Conservation (phyloP, 1,140 invertebrate genomes). For the Euura saliciscinereae region DNA sequence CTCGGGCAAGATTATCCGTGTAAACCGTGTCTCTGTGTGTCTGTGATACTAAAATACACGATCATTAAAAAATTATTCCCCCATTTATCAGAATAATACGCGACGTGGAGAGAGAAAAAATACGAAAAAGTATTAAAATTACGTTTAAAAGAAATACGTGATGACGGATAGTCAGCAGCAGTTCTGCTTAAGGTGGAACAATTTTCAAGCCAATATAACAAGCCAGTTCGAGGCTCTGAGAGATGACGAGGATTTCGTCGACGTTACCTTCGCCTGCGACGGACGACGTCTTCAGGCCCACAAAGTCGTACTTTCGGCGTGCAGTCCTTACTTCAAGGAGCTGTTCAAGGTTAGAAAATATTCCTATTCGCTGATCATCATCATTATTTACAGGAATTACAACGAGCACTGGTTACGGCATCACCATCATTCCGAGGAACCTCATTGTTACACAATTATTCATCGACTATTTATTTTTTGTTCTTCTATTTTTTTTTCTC, state of each 20-base stretch:
- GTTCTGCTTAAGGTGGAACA: slow-evolving; percentile 93
- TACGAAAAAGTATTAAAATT: no score
- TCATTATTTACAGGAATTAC: no score
- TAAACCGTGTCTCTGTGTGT: no score
- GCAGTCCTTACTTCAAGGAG: slow-evolving; percentile 83
- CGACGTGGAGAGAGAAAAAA: background rate
- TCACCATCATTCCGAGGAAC: no score
- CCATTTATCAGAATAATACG: no score
- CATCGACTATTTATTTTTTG: no score
- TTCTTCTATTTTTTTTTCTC: no score
- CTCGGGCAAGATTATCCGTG: slow-evolving; percentile 24
- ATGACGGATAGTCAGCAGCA: slow-evolving; percentile 70
- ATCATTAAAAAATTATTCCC: background rate
- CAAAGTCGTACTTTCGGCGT: slow-evolving; percentile 80
- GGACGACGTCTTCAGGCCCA: slow-evolving; percentile 78
- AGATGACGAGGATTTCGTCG: slow-evolving; percentile 82
- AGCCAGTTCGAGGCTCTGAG: slow-evolving; percentile 79
- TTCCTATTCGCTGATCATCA: slow-evolving; percentile 18
- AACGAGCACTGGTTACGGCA: no score
- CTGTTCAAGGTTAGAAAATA: slow-evolving; percentile 74
- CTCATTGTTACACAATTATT: no score
- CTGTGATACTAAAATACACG: background rate
- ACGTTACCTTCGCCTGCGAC: slow-evolving; percentile 83
- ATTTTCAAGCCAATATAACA: slow-evolving; percentile 88
- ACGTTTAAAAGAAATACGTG: slow-evolving; percentile 34